phyloP scores from a whole-genome alignment of 1,140 invertebrate species.

The Mercenaria mercenaria region DNA sequence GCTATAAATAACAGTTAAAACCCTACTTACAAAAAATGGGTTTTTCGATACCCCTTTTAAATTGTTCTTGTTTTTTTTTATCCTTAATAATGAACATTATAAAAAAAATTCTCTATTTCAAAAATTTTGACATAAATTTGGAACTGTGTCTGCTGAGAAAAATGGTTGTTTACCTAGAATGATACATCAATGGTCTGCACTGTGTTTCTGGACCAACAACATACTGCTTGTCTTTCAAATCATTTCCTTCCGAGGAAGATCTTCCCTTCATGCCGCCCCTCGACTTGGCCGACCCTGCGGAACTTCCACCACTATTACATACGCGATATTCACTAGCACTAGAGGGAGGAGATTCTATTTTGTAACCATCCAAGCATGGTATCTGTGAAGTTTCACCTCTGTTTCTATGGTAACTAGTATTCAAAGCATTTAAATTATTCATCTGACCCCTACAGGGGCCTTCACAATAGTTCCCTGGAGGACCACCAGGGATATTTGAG shows the following conservation, averaged over 20 bases:
- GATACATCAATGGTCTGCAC: conserved; percentile 22
- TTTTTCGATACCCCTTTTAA: too few species aligned
- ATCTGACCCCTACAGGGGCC: conserved; percentile 50
- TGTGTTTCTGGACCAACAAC: conserved; percentile 19
- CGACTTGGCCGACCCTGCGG: conserved; percentile 30
- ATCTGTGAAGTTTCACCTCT: conserved; percentile 12
- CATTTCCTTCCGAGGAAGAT: conserved; percentile 40
- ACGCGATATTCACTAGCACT: conserved; percentile 44
- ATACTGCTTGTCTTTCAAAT: conserved; percentile 40
- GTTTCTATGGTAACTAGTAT: conserved; percentile 34
- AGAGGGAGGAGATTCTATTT: conserved; percentile 49
- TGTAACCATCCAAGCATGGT: conserved; percentile 56
- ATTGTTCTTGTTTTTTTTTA: too few species aligned
- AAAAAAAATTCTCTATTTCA: too few species aligned
- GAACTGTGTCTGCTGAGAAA: too few species aligned
- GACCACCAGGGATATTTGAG: conserved; percentile 51
- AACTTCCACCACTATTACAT: conserved; percentile 56
- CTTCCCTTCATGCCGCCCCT: conserved; percentile 17
- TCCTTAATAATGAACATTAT: too few species aligned
- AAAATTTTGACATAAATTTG: too few species aligned
- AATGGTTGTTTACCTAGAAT: conserved; percentile 53
- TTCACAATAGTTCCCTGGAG: conserved; percentile 64
- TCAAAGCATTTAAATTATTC: conserved; percentile 32
- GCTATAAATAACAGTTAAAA: too few species aligned
- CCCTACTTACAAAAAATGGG: too few species aligned